Base-by-base conservation (phyloP, 2,888 invertebrate species). In the Erebia ligea region DNA sequence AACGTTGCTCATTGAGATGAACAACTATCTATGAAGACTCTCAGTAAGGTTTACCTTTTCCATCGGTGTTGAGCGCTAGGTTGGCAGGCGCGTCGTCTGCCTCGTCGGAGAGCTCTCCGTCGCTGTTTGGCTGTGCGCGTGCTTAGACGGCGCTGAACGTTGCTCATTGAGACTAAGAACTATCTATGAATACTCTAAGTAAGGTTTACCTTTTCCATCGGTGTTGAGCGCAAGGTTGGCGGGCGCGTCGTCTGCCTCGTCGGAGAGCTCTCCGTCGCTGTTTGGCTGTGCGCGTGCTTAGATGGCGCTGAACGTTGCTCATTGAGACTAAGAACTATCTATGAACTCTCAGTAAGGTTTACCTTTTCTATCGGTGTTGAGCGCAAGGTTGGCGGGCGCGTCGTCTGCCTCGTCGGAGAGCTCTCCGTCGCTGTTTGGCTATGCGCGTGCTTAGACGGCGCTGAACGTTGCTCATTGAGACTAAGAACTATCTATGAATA, bases 391-490 rank as follows among this genome's bases (percentile, higher is more conserved):
- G 10, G 86, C 82, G 0, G 88, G 87, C n/a, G 79, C 80, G 13
- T 91, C 91, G 8, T 91, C 91, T 0, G 81, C 81, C 50, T 88
- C 91, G 72, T 92, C 92, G 0, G 92, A 90, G 0, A 92, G 83
- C 69, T 94, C 94, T 1, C 93, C 93, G 72, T 93, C 93, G 79
- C 93, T 93, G 83, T 92, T 92, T 19, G 93, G 92, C 83, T 92
- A 92, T 77, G 89, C 86, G 52, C 90, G 90, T 81, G 89, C 83
- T 87, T 79, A 1, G 87, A 82, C 50, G 88, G 80, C 68, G 81
- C 89, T 76, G 77, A 77, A 40, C 92, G 89, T 13, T 90, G 84
- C 82, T 93, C 94, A 82, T 93, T 93, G 83, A 94, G 6, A 34
- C 34, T 34, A 34, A 34, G 34, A 34, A 34, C 15, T 50, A n/a